Conservation (phyloP, 2,888 invertebrate genomes). For the Tinea pellionella region DNA sequence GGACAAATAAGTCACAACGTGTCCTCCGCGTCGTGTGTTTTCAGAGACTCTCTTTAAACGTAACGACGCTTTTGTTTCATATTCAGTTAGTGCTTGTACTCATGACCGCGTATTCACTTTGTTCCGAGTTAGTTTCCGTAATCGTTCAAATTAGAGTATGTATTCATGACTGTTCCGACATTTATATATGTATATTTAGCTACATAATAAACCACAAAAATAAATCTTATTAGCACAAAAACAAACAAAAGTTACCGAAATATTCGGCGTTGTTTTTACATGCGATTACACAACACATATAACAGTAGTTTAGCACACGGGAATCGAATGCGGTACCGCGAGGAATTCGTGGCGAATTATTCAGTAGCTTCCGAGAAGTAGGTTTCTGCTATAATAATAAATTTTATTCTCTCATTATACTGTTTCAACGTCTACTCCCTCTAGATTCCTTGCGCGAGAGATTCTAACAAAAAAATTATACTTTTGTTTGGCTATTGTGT, state of each 20-base stretch:
- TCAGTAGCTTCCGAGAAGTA: constrained; percentile 13
- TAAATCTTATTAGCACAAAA: no score
- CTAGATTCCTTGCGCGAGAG: background rate
- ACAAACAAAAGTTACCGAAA: background rate
- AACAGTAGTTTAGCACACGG: constrained; percentile 8
- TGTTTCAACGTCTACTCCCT: background rate
- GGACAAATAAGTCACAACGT: no score
- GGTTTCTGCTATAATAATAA: constrained; percentile 11
- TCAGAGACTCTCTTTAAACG: no score
- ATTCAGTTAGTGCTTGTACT: no score
- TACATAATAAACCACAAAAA: no score
- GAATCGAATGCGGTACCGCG: constrained; percentile 2
- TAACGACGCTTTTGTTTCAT: no score
- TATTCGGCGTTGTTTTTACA: background rate
- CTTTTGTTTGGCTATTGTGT: background rate
- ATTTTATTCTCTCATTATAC: background rate
- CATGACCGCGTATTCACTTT: no score
- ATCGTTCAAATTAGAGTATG: no score
- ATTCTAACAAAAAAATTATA: background rate
- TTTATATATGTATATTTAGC: no score
- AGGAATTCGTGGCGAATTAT: constrained; percentile 10
- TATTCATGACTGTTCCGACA: no score
- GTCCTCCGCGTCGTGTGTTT: no score
- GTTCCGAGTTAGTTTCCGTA: no score
- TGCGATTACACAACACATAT: background rate